Evolutionary conservation across 1,140 invertebrate genomes (phyloP), one percentile per base, ranked within the genome.

Genomic region (Mercenaria mercenaria): DNA sequence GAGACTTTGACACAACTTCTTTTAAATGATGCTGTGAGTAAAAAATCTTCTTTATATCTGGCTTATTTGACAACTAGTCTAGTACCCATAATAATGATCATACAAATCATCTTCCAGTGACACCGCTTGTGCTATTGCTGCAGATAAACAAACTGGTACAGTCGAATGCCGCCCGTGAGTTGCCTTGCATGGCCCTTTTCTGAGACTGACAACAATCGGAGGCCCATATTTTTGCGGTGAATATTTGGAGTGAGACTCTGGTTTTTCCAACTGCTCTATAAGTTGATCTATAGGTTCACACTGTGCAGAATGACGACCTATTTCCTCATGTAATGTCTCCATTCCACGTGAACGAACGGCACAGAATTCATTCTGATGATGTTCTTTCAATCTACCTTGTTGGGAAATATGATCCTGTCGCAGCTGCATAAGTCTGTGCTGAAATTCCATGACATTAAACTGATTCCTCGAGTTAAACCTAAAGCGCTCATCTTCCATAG

Each of bases 21-120:
- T n/a, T n/a, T n/a, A n/a, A n/a, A n/a, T n/a, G n/a, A n/a, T n/a
- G n/a, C n/a, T n/a, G n/a, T n/a, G n/a, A n/a, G n/a, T n/a, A n/a
- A n/a, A n/a, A n/a, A n/a, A n/a, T n/a, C n/a, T n/a, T n/a, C n/a
- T n/a, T n/a, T n/a, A n/a, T n/a, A n/a, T n/a, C n/a, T n/a, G n/a
- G n/a, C n/a, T n/a, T n/a, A n/a, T n/a, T n/a, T n/a, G n/a, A n/a
- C 43, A 47, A 43, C 61, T 4, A 34, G 1, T 67, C 29, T 72
- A 47, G 47, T 87, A 88, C 4, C 50, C 56, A 41, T 88, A 88
- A 32, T 76, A 80, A 88, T 80, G 59, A 32, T 88, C 86, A 80
- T 80, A 88, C 1, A 88, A 18, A 59, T 88, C 76, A 80, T 88
- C 86, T 47, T 88, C 86, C 37, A 77, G 43, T 20, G 76, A 79